Percentiles rank a stretch among this genome's conserved stretches.
phyloP scores from a whole-genome alignment of 2,888 invertebrate species.

The Sphaerophoria rueppellii region DNA sequence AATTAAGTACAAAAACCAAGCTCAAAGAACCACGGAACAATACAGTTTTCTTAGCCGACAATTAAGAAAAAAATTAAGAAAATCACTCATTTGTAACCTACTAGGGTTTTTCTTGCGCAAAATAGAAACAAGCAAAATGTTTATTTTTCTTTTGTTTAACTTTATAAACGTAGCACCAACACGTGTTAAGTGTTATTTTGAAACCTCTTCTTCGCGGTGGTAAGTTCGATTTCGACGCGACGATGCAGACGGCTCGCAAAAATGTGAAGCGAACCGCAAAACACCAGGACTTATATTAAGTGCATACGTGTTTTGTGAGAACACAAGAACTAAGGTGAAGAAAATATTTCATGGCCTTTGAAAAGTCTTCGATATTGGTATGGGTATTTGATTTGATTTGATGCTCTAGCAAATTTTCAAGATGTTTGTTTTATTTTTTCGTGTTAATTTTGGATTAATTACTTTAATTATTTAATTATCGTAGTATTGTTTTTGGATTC shows the following conservation, averaged over 20 bases:
- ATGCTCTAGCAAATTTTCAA: neutral
- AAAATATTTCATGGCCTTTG: conserved; percentile 10
- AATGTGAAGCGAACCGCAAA: conserved; percentile 66
- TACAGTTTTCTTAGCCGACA: conserved; percentile 15
- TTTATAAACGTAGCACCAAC: conserved; percentile 11
- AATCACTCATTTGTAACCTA: conserved; percentile 52
- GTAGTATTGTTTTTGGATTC: too few relatives aligned
- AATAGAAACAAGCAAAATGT: neutral
- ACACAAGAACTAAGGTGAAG: neutral
- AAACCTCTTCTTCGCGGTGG: conserved; percentile 19
- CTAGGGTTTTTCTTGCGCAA: neutral
- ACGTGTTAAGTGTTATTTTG: neutral
- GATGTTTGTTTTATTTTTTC: neutral
- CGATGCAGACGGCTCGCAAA: conserved; percentile 38
- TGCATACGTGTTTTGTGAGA: conserved; percentile 4
- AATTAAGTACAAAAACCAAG: neutral
- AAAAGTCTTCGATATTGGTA: neutral
- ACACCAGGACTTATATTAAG: conserved; percentile 53
- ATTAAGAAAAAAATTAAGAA: conserved; percentile 21
- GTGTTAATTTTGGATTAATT: neutral
- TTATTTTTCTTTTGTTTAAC: conserved; percentile 7
- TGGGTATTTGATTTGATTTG: conserved; percentile 7
- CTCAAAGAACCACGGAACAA: neutral
- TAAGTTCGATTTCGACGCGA: conserved; percentile 18
- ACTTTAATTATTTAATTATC: too few relatives aligned